A percentile compares a stretch with the other conserved stretches of the same genome.
Evolutionary conservation across 1,140 invertebrate genomes (phyloP).

Genomic region (Penaeus chinensis): DNA sequence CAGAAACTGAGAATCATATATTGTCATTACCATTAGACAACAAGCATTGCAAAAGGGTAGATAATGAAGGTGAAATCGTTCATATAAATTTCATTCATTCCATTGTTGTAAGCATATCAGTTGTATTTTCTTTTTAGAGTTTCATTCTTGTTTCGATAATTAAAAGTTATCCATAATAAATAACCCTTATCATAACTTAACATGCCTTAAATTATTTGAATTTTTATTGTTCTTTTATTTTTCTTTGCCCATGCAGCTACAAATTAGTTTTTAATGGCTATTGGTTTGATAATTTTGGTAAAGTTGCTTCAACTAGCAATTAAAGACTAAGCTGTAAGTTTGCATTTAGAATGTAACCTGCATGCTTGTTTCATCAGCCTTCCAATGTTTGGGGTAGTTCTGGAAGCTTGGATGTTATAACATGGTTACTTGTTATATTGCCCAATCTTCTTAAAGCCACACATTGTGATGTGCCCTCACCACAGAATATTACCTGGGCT

Average conservation of each 20-base stretch:
- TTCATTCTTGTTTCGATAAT: no score
- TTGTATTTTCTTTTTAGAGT: background rate
- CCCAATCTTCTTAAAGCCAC: background rate
- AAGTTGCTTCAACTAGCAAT: constrained; percentile 7
- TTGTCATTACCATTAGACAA: background rate
- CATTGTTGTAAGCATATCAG: no score
- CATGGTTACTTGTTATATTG: background rate
- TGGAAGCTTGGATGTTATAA: no score
- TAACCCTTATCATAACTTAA: no score
- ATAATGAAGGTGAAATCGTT: background rate
- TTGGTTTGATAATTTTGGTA: background rate
- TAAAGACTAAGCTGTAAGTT: constrained; percentile 11
- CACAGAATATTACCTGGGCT: constrained; percentile 14
- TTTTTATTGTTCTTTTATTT: background rate
- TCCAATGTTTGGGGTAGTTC: no score
- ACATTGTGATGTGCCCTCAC: constrained; percentile 13
- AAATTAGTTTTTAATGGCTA: background rate
- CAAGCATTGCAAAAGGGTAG: background rate
- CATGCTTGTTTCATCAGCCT: constrained; percentile 18
- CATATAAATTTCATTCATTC: no score
- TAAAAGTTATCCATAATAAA: no score
- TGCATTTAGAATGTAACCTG: constrained; percentile 5
- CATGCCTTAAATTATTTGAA: no score
- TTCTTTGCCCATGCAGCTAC: background rate
- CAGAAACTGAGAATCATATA: no score